Evolutionary conservation across 1,140 invertebrate genomes (phyloP).

Genomic region (Eufriesea mexicana): DNA sequence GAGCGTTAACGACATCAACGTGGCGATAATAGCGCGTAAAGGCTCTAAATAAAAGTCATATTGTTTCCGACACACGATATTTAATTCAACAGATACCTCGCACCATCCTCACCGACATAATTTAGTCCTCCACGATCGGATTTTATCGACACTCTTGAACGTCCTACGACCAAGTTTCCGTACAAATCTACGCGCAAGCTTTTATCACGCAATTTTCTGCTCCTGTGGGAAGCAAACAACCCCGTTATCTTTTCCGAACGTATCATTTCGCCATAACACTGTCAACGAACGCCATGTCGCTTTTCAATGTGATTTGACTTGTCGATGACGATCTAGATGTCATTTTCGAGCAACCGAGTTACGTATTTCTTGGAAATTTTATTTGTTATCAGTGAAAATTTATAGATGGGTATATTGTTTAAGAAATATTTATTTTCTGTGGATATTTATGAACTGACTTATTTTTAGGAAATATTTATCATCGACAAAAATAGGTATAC

Average conservation of each 20-base stretch:
- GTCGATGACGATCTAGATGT: background rate
- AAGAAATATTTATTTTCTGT: no score
- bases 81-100: background rate
- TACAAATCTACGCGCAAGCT: background rate
- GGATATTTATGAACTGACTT: no score
- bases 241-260: background rate
- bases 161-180: background rate
- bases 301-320: background rate
- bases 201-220: background rate
- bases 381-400: background rate
- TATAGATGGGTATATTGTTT: no score
- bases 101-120: background rate
- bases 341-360: background rate
- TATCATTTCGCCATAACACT: background rate
- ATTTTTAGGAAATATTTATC: no score
- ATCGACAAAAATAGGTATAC: no score
- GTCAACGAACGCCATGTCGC: background rate
- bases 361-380: background rate
- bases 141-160: constrained; percentile 8
- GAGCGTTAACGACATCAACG: no score
- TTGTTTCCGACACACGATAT: background rate
- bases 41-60: background rate
- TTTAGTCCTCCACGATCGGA: background rate
- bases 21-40: background rate
- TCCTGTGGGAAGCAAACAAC: background rate